phyloP scores from a whole-genome alignment of 2,888 invertebrate genomes.

The Unio pictorum region DNA sequence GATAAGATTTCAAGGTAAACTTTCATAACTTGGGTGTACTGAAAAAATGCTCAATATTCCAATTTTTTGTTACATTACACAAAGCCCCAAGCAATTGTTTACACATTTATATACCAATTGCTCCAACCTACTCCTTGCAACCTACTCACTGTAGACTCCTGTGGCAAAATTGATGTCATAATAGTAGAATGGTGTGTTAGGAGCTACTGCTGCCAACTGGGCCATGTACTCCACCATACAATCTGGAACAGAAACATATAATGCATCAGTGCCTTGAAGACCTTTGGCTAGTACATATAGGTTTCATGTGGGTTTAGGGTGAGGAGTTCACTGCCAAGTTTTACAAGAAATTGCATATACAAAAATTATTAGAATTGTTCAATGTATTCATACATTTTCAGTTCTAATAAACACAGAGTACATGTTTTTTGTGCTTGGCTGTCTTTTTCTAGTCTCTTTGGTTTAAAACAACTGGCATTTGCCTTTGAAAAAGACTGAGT shows the following conservation, averaged over 20 bases:
- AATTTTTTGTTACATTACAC: not conserved
- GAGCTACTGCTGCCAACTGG: constrained; percentile 80
- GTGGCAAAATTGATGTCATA: constrained; percentile 86
- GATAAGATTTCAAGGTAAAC: too few species aligned
- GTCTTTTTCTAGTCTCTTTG: too few species aligned
- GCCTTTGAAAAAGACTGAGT: too few species aligned
- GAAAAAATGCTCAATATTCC: too few species aligned
- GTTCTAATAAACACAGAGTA: too few species aligned
- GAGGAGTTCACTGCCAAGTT: not conserved
- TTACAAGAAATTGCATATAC: too few species aligned
- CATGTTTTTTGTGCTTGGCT: too few species aligned
- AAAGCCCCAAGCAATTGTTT: not conserved
- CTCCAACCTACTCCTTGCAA: constrained; percentile 75
- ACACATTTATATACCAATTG: too few species aligned
- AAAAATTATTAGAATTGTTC: too few species aligned
- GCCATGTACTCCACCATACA: constrained; percentile 68
- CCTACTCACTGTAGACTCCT: constrained; percentile 80
- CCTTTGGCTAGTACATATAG: not conserved
- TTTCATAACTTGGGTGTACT: too few species aligned
- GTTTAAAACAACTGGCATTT: too few species aligned
- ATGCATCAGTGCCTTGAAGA: not conserved
- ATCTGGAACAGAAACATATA: constrained; percentile 42
- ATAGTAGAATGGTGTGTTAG: constrained; percentile 84
- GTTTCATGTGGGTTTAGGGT: not conserved
- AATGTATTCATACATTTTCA: too few species aligned